These are phyloP conservation scores for Ceriagrion tenellum DNA, from an alignment of 2,888 invertebrate species.

Conservation along the genomic window DNA sequence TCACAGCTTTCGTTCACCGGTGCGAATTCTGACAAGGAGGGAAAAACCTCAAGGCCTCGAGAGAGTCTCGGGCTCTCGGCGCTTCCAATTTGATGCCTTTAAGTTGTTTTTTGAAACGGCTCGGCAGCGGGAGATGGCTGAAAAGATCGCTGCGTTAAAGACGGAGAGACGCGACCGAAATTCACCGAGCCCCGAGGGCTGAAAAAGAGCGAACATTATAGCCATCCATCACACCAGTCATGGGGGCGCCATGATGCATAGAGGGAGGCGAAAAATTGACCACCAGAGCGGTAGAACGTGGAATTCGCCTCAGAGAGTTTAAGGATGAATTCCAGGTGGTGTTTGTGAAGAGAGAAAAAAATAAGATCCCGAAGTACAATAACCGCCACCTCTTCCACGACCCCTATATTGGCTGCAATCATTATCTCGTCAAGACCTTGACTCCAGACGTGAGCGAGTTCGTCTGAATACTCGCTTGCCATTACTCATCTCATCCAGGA, in stretches of 20 bases:
- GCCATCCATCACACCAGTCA: background rate
- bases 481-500: background rate
- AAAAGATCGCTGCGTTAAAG: background rate
- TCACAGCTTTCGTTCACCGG: background rate
- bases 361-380: background rate
- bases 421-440: background rate
- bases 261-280: background rate
- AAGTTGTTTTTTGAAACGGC: background rate
- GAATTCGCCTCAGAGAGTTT: conserved; percentile 19
- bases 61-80: background rate
- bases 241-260: background rate
- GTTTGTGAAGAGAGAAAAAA: background rate
- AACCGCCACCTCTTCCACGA: background rate
- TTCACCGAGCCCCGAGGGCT: background rate
- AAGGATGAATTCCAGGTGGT: background rate
- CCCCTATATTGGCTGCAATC: background rate
- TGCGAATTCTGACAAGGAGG: background rate
- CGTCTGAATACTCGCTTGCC: background rate
- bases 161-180: background rate
- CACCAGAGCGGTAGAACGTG: background rate
- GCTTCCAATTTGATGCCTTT: background rate
- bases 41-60: background rate
- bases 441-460: background rate
- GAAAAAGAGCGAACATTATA: background rate
- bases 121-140: background rate